A percentile compares a stretch with the other conserved stretches of the same genome.
These are phyloP conservation scores for Todiramphus saurophagus DNA, from an alignment of 2,113 vertebrate genomes.

Conservation along the genomic window DNA sequence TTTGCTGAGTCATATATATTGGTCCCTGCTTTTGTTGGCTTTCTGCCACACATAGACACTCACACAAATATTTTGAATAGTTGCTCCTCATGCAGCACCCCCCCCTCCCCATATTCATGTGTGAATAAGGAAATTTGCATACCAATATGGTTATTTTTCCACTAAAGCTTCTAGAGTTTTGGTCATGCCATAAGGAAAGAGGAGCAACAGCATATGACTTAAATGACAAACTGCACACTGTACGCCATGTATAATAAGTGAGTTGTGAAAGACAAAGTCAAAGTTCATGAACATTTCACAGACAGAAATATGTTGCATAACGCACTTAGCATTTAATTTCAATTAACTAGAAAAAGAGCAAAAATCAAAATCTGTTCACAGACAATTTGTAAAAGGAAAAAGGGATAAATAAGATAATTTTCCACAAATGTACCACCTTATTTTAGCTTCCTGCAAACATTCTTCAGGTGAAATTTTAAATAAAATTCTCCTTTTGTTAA, in stretches of 20 bases:
- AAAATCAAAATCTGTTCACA: constrained; percentile 69
- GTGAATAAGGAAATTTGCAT: constrained; percentile 70
- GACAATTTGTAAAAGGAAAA: constrained; percentile 56
- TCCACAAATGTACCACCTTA: background rate
- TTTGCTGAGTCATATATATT: constrained; percentile 65
- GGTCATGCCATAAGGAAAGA: constrained; percentile 71
- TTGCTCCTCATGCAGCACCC: constrained; percentile 32
- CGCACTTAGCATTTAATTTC: constrained; percentile 58
- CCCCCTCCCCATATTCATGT: constrained; percentile 32
- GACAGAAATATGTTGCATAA: constrained; percentile 69
- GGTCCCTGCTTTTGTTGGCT: constrained; percentile 58
- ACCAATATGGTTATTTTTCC: constrained; percentile 70
- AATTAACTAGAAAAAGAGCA: constrained; percentile 69
- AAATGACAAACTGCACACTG: constrained; percentile 66
- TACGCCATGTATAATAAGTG: constrained; percentile 64
- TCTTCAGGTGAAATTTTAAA: constrained; percentile 24
- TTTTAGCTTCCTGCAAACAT: background rate
- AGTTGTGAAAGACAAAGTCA: constrained; percentile 70
- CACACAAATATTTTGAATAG: constrained; percentile 67
- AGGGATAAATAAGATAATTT: constrained; percentile 15
- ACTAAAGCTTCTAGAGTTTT: constrained; percentile 70
- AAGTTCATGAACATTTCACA: constrained; percentile 67
- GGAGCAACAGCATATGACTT: constrained; percentile 71
- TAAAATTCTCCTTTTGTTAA: background rate
- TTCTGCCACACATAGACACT: constrained; percentile 53